A percentile compares a stretch with the other conserved stretches of the same genome.
Conservation (phyloP, 1,140 invertebrate genomes). For the Micrasema longulum region DNA sequence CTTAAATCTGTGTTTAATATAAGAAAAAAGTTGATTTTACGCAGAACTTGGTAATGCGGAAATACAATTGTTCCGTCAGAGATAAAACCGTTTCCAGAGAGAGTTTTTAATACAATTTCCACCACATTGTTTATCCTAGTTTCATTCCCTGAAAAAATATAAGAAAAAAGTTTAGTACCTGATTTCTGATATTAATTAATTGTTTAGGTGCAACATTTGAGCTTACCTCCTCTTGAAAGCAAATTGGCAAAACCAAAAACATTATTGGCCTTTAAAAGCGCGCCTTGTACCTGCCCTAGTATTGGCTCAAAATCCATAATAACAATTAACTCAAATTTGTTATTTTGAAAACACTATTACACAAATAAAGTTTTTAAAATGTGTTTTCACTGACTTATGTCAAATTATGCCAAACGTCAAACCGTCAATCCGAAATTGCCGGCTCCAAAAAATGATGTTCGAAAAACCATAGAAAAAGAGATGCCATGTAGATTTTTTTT, state of each 20-base stretch:
- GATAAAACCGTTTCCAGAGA: slow-evolving; percentile 42
- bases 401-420: no score
- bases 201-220: no score
- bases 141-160: slow-evolving; percentile 49
- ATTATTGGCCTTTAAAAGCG: slow-evolving; percentile 44
- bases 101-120: slow-evolving; percentile 30
- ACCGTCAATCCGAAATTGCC: no score
- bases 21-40: slow-evolving; percentile 46
- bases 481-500: no score
- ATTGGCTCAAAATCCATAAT: slow-evolving; percentile 49
- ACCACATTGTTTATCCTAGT: slow-evolving; percentile 37
- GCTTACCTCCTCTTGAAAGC: slow-evolving; percentile 30
- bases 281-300: slow-evolving; percentile 48
- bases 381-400: no score
- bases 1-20: slow-evolving; percentile 49
- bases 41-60: slow-evolving; percentile 11
- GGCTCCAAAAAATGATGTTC: no score
- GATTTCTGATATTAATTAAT: not conserved
- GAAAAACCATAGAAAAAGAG: no score
- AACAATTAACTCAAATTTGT: no score
- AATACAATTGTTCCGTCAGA: slow-evolving; percentile 1
- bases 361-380: no score
- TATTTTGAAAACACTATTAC: no score
- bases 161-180: slow-evolving; percentile 34
- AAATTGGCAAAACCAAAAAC: slow-evolving; percentile 35